Evolutionary conservation across 1,140 invertebrate species (phyloP), one percentile per base, ranked within the genome.

Genomic region (Drosophila suzukii): DNA sequence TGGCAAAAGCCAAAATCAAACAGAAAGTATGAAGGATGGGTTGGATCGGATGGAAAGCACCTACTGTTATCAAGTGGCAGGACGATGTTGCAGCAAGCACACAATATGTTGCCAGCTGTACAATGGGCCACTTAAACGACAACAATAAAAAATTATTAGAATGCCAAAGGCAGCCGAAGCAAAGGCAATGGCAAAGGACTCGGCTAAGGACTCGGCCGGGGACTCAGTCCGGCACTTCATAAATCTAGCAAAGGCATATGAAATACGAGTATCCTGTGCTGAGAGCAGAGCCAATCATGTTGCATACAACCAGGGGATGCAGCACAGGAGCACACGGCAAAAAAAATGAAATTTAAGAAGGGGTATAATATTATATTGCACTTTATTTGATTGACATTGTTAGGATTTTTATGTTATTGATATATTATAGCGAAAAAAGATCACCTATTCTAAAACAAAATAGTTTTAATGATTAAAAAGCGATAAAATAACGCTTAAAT

Each of bases 71-170:
- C 53, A 75, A 80, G 81, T 66, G 61, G 60, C 59, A 65, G 51
- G 51, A 56, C 50, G 12, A 74, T 70, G 65, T 70, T 72, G 67
- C 41, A 70, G 73, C 61, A 50, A 54, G 44, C 38, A 68, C 78
- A 78, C 82, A 85, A 85, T 85, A 85, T 85, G 82, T 75, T 86
- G 78, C 82, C 78, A 86, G 82, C 82, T 85, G 82, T 85, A 86
- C 82, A 85, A 85, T 82, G 75, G 82, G 82, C 82, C 82, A 85
- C 82, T 85, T 85, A 78, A 81, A 71, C 82, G 83, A 85, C 82
- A 82, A 85, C 82, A 85, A 85, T 85, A 85, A 86, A 85, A 85
- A 86, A 85, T 85, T 85, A 85, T 85, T 85, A 86, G 82, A 85
- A 81, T 85, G 78, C 68, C 82, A 85, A 82, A 72, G 82, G 68